Percentiles rank a stretch among this genome's conserved stretches.
phyloP scores from a whole-genome alignment of 2,888 invertebrate species.

The Yponomeuta cagnagella region DNA sequence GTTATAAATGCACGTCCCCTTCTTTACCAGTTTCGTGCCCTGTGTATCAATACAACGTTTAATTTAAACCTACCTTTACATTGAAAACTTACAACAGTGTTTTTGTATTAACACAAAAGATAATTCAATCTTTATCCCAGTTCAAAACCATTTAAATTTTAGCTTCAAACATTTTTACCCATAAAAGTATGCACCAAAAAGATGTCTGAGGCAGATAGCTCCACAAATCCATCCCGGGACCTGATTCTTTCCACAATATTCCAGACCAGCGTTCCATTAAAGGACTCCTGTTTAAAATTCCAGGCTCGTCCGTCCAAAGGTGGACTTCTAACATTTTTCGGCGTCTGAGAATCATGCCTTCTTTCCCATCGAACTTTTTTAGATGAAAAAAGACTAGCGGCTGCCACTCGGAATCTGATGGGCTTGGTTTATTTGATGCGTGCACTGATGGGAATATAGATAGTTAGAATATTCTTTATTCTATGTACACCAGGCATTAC shows the following conservation, averaged over 20 bases:
- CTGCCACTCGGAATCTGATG: neutral
- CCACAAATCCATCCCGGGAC: slow-evolving; percentile 14
- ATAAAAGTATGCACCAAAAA: neutral
- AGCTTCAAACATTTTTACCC: neutral
- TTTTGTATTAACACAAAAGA: no score
- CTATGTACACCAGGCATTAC: no score
- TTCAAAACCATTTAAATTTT: no score
- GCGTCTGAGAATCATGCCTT: slow-evolving; percentile 43
- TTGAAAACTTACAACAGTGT: no score
- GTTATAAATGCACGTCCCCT: no score
- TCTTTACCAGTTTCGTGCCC: no score
- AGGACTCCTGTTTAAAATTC: slow-evolving; percentile 67
- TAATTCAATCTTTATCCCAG: no score
- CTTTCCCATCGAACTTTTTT: slow-evolving; percentile 53
- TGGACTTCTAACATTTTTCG: slow-evolving; percentile 64
- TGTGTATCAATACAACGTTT: no score
- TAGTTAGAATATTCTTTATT: no score
- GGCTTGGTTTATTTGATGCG: neutral
- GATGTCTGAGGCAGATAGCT: slow-evolving; percentile 5
- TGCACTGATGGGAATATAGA: neutral
- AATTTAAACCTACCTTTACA: no score
- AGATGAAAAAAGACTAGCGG: slow-evolving; percentile 15
- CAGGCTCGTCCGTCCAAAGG: slow-evolving; percentile 50
- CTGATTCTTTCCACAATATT: slow-evolving; percentile 43
- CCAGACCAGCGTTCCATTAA: slow-evolving; percentile 45